Evolutionary conservation across 2,888 invertebrate species (phyloP), one percentile per base, ranked within the genome.

Genomic region (Dascillus cervinus): DNA sequence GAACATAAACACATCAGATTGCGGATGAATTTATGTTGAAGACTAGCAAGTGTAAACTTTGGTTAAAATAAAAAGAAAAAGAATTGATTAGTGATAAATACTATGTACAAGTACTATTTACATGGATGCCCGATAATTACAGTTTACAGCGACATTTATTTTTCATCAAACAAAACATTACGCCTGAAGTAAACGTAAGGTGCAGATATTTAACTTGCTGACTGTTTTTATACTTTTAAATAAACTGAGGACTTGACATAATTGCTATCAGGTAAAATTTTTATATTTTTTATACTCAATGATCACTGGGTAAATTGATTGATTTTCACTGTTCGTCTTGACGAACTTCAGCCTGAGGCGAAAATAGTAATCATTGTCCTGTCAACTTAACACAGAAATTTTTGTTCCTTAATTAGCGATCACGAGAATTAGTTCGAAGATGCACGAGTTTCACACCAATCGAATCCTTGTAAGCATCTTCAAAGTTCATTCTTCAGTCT

Each of bases 201-300:
- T 64, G 63, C 64, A 64, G 64, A 63, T 64, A 62, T 58, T 61
- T 55, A 59, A 62, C 63, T 64, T 64, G 64, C 56, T 59, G 58
- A 62, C 60, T 63, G 63, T 59, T 64, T 62, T n/a, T n/a, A n/a
- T n/a, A n/a, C n/a, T n/a, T 60, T 58, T 60, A 53, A 51, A 55
- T 32, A 36, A 58, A 60, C 52, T 51, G 52, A 60, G 55, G 55
- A 59, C 57, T 60, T 60, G 60, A 57, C 56, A 47, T 36, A 39
- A 39, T 9, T 33, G 32, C 51, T 51, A 55, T 60, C 60, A 61
- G 60, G 60, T 61, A 58, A 50, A 52, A 48, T 50, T 46, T 48
- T n/a, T n/a, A n/a, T n/a, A n/a, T n/a, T 46, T 43, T 45, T 46
- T 46, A 48, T 49, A 48, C 46, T 47, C 49, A 46, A 45, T 43